A percentile compares a stretch with the other conserved stretches of the same genome.
Conservation (phyloP, 2,113 vertebrate genomes). For the Chloropsis cyanopogon region DNA sequence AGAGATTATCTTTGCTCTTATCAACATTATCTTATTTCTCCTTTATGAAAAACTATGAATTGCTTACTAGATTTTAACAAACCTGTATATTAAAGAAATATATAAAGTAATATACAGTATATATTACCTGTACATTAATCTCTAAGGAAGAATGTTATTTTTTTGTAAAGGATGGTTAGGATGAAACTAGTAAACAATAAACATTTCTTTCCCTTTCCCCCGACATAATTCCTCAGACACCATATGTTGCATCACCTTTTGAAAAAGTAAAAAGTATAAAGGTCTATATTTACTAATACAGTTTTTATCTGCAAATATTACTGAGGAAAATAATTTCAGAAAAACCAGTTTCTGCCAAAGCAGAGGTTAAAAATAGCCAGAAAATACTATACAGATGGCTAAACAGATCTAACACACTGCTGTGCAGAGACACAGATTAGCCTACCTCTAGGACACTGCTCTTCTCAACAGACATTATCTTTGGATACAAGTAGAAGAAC, state of each 20-base stretch:
- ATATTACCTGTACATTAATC: neutral
- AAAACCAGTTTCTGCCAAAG: neutral
- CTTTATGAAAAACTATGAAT: neutral
- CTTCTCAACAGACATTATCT: neutral
- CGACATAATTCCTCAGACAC: neutral
- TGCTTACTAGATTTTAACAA: neutral
- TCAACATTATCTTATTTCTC: neutral
- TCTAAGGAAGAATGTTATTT: neutral
- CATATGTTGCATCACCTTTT: neutral
- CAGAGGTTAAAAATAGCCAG: constrained; percentile 36
- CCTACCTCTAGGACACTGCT: neutral
- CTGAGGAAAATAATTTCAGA: neutral
- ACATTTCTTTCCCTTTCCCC: neutral
- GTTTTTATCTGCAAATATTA: neutral
- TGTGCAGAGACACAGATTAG: neutral
- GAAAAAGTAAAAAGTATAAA: neutral
- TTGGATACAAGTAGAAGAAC: neutral
- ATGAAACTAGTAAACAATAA: neutral
- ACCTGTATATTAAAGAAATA: neutral
- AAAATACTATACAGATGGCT: constrained; percentile 41
- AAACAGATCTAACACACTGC: neutral
- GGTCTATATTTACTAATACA: neutral
- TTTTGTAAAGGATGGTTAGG: neutral
- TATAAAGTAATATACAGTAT: neutral
- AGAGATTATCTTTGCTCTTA: neutral